phyloP scores from a whole-genome alignment of 2,113 vertebrate genomes.

The Dasyurus viverrinus region DNA sequence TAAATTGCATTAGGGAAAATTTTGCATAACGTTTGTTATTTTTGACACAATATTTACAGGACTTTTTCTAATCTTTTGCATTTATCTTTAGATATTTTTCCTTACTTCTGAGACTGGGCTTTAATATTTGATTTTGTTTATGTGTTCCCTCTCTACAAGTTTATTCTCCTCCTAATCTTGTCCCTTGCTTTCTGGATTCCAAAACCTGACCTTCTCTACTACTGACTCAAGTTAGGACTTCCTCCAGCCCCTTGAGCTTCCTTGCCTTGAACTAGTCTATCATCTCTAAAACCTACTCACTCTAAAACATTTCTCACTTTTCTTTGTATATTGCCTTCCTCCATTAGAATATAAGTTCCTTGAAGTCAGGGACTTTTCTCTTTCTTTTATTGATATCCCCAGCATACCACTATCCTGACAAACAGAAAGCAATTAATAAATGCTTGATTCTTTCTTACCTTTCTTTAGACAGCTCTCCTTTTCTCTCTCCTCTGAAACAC shows the following conservation, averaged over 20 bases:
- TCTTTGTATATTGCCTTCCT: neutral
- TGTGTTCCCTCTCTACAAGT: neutral
- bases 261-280: neutral
- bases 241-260: neutral
- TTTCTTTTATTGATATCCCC: neutral
- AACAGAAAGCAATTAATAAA: neutral
- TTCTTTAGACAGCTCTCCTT: neutral
- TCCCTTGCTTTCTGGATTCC: neutral
- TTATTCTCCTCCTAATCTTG: neutral
- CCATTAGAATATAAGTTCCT: neutral
- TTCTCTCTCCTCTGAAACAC: neutral
- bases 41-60: neutral
- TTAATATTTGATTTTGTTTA: neutral
- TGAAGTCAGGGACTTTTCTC: neutral
- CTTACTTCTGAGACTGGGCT: neutral
- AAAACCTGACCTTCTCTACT: neutral
- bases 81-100: neutral
- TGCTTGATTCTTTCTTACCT: neutral
- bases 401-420: neutral
- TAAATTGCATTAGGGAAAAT: neutral
- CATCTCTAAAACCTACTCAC: neutral
- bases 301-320: neutral
- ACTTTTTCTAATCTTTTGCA: neutral
- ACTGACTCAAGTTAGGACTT: neutral
- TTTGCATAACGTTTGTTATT: neutral